Base-by-base conservation (phyloP, 2,888 invertebrate genomes). In the Athripsodes cinereus region DNA sequence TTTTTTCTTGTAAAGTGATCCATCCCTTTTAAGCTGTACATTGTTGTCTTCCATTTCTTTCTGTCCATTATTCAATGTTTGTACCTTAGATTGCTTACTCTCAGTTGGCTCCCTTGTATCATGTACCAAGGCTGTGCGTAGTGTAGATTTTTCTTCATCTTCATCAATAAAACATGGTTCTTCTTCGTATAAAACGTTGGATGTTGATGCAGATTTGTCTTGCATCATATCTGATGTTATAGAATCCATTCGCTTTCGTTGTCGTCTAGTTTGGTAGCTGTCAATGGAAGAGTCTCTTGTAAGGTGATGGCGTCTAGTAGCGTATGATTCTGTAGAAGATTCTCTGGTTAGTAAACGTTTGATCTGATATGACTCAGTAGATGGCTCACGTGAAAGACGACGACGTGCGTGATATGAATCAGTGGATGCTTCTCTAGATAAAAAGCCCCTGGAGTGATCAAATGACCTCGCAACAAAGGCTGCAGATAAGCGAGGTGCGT, bases 161-260 rank as follows among this genome's bases (percentile, higher is more conserved):
- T 81, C 79, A 66, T 82, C 82, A 56, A 81, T 80, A 63, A 79
- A 80, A n/a, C 79, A 73, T 22, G 80, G 80, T 58, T 80, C 80
- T 60, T 80, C 80, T 62, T 79, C 78, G 64, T 78, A 77, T 53
- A 79, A 71, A 2, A 76, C 74, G 0, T 76, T 72, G 0, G 76
- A 74, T 0, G 75, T 69, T 16, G 61, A 59, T 44, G 56, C 57
- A 16, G 57, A 58, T 26, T 62, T 61, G 13, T 60, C 58, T 35
- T 59, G 61, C 58, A 51, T 58, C 55, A 57, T 65, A 61, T 76
- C 76, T 2, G 73, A 71, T 53, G 63, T 67, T 66, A 72, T 74
- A 63, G 76, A 82, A 66, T 74, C 77, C 71, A 76, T 78, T 31
- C 77, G 75, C 64, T 77, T 76, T 61, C 76, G 72, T 64, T 75